Percentiles rank a stretch among this genome's conserved stretches.
Evolutionary conservation across 2,888 invertebrate species (phyloP).

Genomic region (Machimus atricapillus): DNA sequence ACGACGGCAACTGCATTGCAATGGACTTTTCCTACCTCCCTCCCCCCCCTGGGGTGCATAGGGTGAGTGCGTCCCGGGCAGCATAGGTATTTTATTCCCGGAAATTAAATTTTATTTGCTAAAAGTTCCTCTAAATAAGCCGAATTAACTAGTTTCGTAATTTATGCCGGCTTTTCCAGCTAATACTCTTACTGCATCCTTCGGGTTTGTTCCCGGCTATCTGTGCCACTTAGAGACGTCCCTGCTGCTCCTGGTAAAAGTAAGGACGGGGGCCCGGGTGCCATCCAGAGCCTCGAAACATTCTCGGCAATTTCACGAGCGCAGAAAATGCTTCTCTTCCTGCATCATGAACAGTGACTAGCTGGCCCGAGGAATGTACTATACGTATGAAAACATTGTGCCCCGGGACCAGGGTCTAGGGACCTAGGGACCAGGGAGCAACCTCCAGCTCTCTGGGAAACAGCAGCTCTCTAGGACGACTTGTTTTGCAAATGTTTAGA

Average conservation of each 20-base stretch:
- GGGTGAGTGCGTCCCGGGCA: not conserved
- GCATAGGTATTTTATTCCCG: not conserved
- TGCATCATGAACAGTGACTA: not conserved
- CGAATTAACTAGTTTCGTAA: conserved; percentile 9
- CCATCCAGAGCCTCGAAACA: not conserved
- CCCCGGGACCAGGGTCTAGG: not conserved
- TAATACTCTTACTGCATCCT: conserved; percentile 24
- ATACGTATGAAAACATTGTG: not conserved
- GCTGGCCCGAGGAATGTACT: not conserved
- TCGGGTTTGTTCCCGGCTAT: not conserved
- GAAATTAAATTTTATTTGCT: conserved; percentile 27
- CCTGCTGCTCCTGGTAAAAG: not conserved
- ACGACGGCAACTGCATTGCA: not conserved
- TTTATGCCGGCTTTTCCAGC: conserved; percentile 12
- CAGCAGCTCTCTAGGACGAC: not conserved
- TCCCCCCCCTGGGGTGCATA: not conserved
- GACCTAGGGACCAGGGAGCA: not conserved
- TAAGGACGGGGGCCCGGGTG: not conserved
- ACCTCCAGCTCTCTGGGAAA: not conserved
- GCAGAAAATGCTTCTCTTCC: not conserved
- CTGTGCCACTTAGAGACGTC: not conserved
- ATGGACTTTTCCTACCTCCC: not conserved
- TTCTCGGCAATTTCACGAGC: not conserved
- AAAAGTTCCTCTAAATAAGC: conserved; percentile 20
- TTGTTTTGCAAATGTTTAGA: conserved; percentile 31